Evolutionary conservation across 2,797 vertebrate species (phyloP), one percentile per base, ranked within the genome.

Genomic region (Girardinus metallicus): DNA sequence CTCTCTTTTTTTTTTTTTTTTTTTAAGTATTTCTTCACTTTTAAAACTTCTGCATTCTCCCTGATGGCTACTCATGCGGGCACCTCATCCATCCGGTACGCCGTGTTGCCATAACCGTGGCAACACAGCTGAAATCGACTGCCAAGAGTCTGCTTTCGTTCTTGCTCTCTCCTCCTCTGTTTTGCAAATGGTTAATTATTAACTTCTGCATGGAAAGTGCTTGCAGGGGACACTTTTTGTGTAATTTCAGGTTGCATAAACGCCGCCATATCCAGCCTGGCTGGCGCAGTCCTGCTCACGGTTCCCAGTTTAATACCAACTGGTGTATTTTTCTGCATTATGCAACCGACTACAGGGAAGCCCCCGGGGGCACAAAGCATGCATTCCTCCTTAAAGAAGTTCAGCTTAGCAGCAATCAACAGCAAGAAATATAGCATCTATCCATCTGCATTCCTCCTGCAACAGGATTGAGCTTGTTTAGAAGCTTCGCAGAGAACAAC

Each of bases 391-490:
- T 73, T 6, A 23, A 88, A 75, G 77, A 76, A 79, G 43, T 18
- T 9, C 15, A 36, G 75, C 80, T 76, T 87, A 79, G 73, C 78
- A 85, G 79, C 44, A 64, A 47, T 53, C 53, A 21, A 71, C 11
- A 3, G 43, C 75, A 29, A 62, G 68, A 44, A 43, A 62, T 76
- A 41, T 76, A 49, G 53, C 43, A 71, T 78, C 44, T 66, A 74
- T 83, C 0, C n/a, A 31, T 53, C 70, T 18, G 62, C 84, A 90
- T 91, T 91, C 87, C 80, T 85, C 64, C 60, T 53, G 21, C 53
- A 81, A 85, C 80, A 78, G 86, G 91, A 83, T 55, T 51, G 43
- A 39, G 84, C 90, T 74, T 83, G 88, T 87, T 93, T 85, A 62
- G 82, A 92, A 88, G 83, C 86, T 49, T 51, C 43, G 74, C 15